phyloP scores from a whole-genome alignment of 2,797 vertebrate species.

The Pelodytes ibericus region DNA sequence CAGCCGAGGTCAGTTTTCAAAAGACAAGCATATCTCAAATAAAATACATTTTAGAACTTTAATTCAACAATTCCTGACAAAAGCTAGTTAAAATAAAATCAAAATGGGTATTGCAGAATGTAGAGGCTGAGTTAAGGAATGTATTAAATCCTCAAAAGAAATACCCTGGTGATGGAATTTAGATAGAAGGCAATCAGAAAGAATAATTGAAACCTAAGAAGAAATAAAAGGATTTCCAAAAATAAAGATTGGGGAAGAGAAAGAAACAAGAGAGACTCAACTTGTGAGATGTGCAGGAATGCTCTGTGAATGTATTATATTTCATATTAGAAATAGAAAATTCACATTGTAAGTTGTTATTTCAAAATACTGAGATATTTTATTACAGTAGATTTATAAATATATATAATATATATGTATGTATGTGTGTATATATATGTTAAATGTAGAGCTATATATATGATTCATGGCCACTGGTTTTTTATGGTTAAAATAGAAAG shows the following conservation, averaged over 20 bases:
- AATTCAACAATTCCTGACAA: slow-evolving; percentile 37
- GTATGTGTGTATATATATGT: no score
- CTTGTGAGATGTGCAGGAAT: neutral
- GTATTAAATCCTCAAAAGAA: slow-evolving; percentile 44
- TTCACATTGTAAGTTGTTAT: no score
- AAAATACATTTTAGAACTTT: slow-evolving; percentile 42
- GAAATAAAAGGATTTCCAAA: slow-evolving; percentile 27
- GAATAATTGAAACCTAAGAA: slow-evolving; percentile 47
- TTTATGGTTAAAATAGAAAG: no score
- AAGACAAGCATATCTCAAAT: slow-evolving; percentile 26
- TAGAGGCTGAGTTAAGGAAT: slow-evolving; percentile 36
- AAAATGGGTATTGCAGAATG: slow-evolving; percentile 40
- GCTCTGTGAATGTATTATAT: no score
- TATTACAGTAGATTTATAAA: no score
- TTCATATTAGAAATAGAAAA: no score
- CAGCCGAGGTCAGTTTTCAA: slow-evolving; percentile 27
- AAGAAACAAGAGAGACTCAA: slow-evolving; percentile 2
- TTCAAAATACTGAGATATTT: no score
- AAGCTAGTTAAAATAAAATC: slow-evolving; percentile 43
- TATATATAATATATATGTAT: no score
- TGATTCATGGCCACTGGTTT: no score
- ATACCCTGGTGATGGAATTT: slow-evolving; percentile 47
- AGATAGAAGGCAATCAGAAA: slow-evolving; percentile 50
- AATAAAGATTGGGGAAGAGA: slow-evolving; percentile 8
- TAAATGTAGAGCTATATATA: no score